Percentiles rank a stretch among this genome's conserved stretches.
Conservation (phyloP, 2,797 vertebrate species). For the Fringilla coelebs region DNA sequence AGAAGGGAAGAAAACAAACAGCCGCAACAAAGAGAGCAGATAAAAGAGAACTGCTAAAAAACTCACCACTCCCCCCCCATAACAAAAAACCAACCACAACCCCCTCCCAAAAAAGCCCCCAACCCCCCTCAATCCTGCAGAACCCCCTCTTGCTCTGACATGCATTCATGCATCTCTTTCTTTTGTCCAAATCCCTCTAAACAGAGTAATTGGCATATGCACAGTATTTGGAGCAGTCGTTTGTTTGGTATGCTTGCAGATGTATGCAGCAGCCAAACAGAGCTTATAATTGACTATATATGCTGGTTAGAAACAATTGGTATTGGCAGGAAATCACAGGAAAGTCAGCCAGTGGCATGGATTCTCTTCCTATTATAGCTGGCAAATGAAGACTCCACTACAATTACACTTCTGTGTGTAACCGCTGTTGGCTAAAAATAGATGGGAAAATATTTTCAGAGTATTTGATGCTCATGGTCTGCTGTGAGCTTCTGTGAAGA, state of each 20-base stretch:
- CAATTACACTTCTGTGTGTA: not conserved
- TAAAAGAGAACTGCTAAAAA: not conserved
- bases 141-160: not conserved
- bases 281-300: slow-evolving; percentile 12
- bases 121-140: not conserved
- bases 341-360: not conserved
- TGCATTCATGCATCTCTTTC: not conserved
- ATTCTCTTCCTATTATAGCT: not conserved
- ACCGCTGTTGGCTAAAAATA: slow-evolving; percentile 29
- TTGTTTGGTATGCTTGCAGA: slow-evolving; percentile 27
- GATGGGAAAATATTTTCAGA: slow-evolving; percentile 28
- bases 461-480: not conserved
- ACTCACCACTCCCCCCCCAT: rapidly evolving
- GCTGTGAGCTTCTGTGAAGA: not conserved
- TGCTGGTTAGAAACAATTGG: slow-evolving; percentile 1
- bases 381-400: not conserved
- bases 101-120: rapidly evolving
- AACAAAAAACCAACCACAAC: not conserved
- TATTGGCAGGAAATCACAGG: not conserved
- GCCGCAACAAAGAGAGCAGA: not conserved
- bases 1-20: slow-evolving; percentile 8
- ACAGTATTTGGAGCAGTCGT: not conserved
- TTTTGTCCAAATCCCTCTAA: slow-evolving; percentile 8
- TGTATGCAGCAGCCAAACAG: not conserved
- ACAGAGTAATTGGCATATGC: slow-evolving; percentile 13